phyloP scores from a whole-genome alignment of 2,113 vertebrate genomes.

The Tragulus kanchil region DNA sequence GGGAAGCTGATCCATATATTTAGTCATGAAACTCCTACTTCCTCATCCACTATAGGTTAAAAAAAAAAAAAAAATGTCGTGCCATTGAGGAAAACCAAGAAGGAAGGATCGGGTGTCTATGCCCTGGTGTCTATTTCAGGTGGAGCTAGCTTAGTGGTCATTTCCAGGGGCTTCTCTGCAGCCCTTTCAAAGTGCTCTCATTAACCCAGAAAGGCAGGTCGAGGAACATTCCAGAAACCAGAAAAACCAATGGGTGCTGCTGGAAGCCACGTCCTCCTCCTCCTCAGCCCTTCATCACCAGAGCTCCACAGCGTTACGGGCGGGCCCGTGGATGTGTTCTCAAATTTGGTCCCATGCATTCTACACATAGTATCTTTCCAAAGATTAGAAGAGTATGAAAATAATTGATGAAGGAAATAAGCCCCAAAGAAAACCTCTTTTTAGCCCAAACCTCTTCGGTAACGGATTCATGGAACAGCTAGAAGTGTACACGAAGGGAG shows the following conservation, averaged over 20 bases:
- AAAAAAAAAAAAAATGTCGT: not conserved
- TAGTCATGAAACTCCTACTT: not conserved
- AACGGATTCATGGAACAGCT: not conserved
- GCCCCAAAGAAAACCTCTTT: not conserved
- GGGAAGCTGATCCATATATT: not conserved
- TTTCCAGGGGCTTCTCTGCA: not conserved
- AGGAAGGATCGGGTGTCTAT: not conserved
- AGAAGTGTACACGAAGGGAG: not conserved
- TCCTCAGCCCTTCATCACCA: not conserved
- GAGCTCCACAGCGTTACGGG: not conserved
- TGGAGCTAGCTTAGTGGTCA: not conserved
- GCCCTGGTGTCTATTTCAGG: not conserved
- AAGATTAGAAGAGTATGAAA: constrained; percentile 29
- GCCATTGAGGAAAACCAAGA: not conserved
- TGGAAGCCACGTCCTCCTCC: not conserved
- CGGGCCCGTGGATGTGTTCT: not conserved
- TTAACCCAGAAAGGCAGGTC: not conserved
- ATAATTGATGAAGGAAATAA: constrained; percentile 13
- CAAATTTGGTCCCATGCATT: not conserved
- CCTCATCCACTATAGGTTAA: not conserved
- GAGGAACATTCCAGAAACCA: not conserved
- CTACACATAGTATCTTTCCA: not conserved
- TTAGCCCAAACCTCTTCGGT: not conserved
- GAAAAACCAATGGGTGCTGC: not conserved
- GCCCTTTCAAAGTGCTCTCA: not conserved